A percentile compares a stretch with the other conserved stretches of the same genome.
Evolutionary conservation across 2,113 vertebrate species (phyloP).

Genomic region (Nothocercus julius): DNA sequence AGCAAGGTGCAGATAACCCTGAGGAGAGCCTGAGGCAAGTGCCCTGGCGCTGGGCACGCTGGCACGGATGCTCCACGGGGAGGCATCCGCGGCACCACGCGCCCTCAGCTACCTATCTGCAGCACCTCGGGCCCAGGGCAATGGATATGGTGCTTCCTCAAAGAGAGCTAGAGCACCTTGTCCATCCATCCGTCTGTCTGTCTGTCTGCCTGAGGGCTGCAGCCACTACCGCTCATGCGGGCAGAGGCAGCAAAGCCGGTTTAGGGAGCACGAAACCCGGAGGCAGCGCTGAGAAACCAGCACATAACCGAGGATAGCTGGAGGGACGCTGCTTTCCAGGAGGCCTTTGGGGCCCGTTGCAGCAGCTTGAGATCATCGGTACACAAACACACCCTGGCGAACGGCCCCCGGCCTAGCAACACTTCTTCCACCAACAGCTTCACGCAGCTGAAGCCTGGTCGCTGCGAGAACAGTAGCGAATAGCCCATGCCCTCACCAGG

Average conservation of each 20-base stretch:
- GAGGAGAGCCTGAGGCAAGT: neutral
- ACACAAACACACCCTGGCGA: accelerated
- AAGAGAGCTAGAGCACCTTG: accelerated
- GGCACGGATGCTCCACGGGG: neutral
- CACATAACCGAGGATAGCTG: neutral
- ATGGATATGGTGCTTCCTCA: neutral
- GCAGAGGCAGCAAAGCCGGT: neutral
- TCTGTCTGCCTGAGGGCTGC: neutral
- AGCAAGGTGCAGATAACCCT: neutral
- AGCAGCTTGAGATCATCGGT: neutral
- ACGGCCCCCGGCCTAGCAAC: neutral
- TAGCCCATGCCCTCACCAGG: accelerated
- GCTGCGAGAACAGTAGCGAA: neutral
- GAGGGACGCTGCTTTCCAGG: neutral
- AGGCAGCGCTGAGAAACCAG: neutral
- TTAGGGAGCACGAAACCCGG: neutral
- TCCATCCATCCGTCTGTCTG: neutral
- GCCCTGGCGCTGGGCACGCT: accelerated
- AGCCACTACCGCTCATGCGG: accelerated
- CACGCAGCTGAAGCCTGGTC: accelerated
- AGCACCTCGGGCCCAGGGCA: neutral
- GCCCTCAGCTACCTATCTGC: neutral
- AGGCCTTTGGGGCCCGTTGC: neutral
- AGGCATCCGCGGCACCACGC: neutral
- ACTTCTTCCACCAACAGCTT: neutral